These are phyloP conservation scores for Taxidea taxus DNA, from an alignment of 2,113 vertebrate genomes.

Conservation along the genomic window DNA sequence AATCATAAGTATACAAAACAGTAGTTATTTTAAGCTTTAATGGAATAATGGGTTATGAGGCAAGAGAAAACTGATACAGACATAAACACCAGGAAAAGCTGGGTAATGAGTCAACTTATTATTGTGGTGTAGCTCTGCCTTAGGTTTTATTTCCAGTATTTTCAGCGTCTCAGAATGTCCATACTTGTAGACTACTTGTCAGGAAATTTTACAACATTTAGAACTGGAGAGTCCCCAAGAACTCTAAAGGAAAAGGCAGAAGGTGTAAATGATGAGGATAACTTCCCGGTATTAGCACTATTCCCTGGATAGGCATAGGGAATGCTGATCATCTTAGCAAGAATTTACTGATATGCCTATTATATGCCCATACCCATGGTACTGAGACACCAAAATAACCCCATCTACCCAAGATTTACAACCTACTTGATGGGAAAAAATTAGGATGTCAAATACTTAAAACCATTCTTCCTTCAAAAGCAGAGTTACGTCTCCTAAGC, in stretches of 20 bases:
- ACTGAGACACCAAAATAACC: not conserved
- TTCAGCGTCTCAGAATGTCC: not conserved
- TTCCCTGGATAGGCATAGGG: not conserved
- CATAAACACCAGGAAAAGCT: not conserved
- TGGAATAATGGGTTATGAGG: not conserved
- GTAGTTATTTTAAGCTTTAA: not conserved
- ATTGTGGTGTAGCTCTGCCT: not conserved
- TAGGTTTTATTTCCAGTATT: not conserved
- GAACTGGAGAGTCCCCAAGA: not conserved
- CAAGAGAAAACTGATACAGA: not conserved
- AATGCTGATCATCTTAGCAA: not conserved
- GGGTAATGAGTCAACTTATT: accelerated
- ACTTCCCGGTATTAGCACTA: not conserved
- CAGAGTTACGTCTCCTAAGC: not conserved
- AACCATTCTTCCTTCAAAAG: not conserved
- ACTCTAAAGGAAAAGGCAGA: not conserved
- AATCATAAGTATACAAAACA: not conserved
- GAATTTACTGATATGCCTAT: not conserved
- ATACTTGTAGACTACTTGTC: not conserved
- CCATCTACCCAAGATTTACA: not conserved
- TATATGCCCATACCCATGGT: accelerated
- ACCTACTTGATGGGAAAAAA: not conserved
- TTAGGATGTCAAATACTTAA: not conserved
- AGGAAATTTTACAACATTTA: not conserved
- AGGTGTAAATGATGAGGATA: not conserved